These are phyloP conservation scores for Coregonus suidteri DNA, from an alignment of 2,797 vertebrate genomes.

Conservation along the genomic window DNA sequence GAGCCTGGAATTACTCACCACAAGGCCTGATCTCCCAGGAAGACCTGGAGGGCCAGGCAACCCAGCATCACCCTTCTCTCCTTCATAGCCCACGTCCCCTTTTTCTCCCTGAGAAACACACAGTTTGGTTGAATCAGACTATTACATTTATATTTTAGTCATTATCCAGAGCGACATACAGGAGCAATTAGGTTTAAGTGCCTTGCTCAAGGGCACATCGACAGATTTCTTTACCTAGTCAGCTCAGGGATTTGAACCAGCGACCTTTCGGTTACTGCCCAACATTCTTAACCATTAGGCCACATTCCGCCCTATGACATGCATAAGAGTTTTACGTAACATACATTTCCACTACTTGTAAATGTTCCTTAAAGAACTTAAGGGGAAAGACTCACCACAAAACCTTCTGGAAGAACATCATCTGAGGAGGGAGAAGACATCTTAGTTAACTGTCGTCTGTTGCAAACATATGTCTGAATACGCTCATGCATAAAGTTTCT, in stretches of 20 bases:
- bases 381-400: slow-evolving; percentile 40
- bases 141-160: background rate
- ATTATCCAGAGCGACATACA: background rate
- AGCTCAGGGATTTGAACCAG: no score
- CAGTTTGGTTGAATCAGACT: background rate
- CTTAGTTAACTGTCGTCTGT: background rate
- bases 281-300: no score
- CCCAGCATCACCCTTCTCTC: slow-evolving; percentile 81
- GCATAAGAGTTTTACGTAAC: background rate
- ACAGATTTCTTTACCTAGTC: no score
- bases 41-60: slow-evolving; percentile 79
- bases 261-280: no score
- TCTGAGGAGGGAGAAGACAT: slow-evolving; percentile 26
- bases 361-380: background rate
- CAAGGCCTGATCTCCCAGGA: slow-evolving; percentile 84
- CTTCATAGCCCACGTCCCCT: slow-evolving; percentile 74
- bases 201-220: no score
- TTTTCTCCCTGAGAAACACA: slow-evolving; percentile 75
- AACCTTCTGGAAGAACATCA: slow-evolving; percentile 18
- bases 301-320: background rate
- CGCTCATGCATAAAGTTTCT: background rate
- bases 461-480: background rate
- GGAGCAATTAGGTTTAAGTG: no score
- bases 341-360: no score
- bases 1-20: slow-evolving; percentile 74